A percentile compares a stretch with the other conserved stretches of the same genome.
These are phyloP conservation scores for Rhynchopsitta pachyrhyncha DNA, from an alignment of 2,113 vertebrate genomes.

Conservation along the genomic window DNA sequence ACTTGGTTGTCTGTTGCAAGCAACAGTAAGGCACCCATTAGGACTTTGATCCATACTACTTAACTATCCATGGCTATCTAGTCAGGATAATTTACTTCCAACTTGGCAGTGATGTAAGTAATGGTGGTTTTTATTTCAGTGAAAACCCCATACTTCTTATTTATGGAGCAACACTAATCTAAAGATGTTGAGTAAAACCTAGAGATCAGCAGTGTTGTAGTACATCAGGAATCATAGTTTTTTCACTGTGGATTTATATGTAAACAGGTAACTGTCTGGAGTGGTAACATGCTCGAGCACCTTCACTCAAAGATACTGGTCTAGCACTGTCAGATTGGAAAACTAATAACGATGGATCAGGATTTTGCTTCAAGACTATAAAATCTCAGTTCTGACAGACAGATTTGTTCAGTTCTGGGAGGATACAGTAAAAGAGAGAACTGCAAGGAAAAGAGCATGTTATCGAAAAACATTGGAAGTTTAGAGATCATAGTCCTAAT, in stretches of 20 bases:
- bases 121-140: not conserved
- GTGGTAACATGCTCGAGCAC: not conserved
- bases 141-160: not conserved
- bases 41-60: not conserved
- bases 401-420: not conserved
- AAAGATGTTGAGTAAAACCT: not conserved
- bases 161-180: not conserved
- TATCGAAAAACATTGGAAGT: not conserved
- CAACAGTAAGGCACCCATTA: not conserved
- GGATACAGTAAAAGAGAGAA: not conserved
- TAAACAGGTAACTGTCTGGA: not conserved
- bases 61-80: not conserved
- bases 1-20: not conserved
- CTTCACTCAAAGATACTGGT: not conserved
- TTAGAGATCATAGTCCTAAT: not conserved
- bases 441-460: not conserved
- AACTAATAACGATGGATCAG: not conserved
- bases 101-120: not conserved
- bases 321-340: not conserved
- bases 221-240: not conserved
- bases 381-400: not conserved
- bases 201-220: not conserved
- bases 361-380: not conserved
- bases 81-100: not conserved
- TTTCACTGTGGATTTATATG: not conserved